Conservation (phyloP, 1,140 invertebrate genomes). For the Leptinotarsa undecemlineata region DNA sequence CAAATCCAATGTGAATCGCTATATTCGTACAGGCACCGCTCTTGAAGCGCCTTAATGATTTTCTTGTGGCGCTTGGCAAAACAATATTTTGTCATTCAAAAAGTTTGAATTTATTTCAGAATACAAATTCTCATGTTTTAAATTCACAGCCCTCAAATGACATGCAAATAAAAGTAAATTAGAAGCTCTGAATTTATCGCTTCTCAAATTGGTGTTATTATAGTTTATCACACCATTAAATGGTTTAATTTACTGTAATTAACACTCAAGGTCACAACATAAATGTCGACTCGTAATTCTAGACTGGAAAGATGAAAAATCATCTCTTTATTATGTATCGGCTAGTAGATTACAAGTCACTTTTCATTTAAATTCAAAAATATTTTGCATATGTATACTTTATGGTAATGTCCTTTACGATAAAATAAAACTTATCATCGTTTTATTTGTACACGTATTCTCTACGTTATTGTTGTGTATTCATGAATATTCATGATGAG, state of each 20-base stretch:
- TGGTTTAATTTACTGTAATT: constrained; percentile 46
- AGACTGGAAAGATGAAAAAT: constrained; percentile 27
- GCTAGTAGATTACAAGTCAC: constrained; percentile 33
- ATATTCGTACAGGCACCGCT: no score
- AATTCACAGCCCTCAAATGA: constrained; percentile 17
- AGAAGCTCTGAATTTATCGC: constrained; percentile 34
- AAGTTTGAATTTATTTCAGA: neutral
- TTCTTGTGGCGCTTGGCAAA: no score
- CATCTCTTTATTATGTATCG: constrained; percentile 28
- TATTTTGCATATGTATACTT: constrained; percentile 30
- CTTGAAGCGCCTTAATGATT: no score
- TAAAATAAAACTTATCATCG: constrained; percentile 35
- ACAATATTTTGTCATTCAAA: neutral
- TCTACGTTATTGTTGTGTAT: constrained; percentile 25
- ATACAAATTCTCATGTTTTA: constrained; percentile 12
- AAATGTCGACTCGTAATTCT: constrained; percentile 20
- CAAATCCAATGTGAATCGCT: no score
- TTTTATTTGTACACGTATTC: constrained; percentile 31
- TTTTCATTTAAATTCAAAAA: constrained; percentile 34
- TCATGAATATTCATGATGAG: constrained; percentile 27
- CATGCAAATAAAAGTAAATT: constrained; percentile 42
- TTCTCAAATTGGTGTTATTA: constrained; percentile 40
- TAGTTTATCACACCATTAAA: constrained; percentile 46
- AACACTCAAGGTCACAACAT: constrained; percentile 40
- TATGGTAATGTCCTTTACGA: constrained; percentile 33